Percentiles rank a stretch among this genome's conserved stretches.
These are phyloP conservation scores for Petroica traversi DNA, from an alignment of 2,113 vertebrate genomes.

Conservation along the genomic window DNA sequence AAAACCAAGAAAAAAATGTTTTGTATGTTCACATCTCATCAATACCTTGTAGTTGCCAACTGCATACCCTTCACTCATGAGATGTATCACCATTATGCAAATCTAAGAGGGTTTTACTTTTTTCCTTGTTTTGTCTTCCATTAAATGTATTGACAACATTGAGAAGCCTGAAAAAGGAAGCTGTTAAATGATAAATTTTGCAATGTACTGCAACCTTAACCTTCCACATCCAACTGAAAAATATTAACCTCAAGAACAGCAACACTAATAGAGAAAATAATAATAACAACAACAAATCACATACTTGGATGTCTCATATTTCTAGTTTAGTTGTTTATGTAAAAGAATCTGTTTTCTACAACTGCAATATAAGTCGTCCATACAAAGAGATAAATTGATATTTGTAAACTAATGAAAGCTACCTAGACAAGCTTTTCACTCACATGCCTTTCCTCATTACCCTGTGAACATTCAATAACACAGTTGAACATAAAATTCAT, in stretches of 20 bases:
- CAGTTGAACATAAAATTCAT: neutral
- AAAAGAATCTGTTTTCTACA: neutral
- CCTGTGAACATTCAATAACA: neutral
- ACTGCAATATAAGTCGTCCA: neutral
- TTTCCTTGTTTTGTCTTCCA: neutral
- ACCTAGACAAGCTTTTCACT: neutral
- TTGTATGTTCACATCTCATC: neutral
- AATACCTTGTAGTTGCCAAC: neutral
- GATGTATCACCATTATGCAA: neutral
- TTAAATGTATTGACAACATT: neutral
- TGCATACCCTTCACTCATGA: neutral
- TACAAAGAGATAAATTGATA: neutral
- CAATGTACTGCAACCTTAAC: neutral
- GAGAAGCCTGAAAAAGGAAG: neutral
- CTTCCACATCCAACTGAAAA: neutral
- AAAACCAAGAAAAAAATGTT: rapidly evolving
- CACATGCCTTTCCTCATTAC: neutral
- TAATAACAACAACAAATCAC: neutral
- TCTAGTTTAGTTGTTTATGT: neutral
- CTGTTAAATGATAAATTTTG: neutral
- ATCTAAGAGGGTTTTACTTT: neutral
- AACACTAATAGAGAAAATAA: neutral
- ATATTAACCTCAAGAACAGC: neutral
- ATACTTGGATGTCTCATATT: neutral
- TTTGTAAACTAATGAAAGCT: neutral